Evolutionary conservation across 2,888 invertebrate genomes (phyloP).

Genomic region (Scaptomyza caliginosa): DNA sequence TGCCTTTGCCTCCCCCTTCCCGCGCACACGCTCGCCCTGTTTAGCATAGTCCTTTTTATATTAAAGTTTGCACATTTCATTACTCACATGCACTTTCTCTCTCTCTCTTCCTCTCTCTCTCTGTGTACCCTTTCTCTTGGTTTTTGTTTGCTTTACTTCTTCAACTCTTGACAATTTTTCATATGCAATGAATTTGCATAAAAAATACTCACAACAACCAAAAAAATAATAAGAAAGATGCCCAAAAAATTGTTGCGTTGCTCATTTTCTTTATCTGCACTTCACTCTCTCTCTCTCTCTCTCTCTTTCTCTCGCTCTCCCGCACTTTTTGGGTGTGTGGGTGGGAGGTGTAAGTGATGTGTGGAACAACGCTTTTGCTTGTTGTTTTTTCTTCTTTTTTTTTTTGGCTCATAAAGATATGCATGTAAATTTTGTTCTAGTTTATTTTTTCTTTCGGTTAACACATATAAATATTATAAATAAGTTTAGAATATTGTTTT

Average conservation of each 20-base stretch:
- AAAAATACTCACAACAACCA: conserved; percentile 39
- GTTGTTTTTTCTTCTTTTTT: conserved; percentile 51
- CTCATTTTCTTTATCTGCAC: conserved; percentile 48
- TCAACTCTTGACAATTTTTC: conserved; percentile 61
- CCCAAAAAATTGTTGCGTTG: conserved; percentile 73
- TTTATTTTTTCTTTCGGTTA: conserved; percentile 37
- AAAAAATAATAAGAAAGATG: conserved; percentile 37
- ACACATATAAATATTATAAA: not conserved
- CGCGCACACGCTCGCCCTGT: not conserved
- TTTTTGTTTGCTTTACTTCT: conserved; percentile 12
- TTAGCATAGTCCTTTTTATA: conserved; percentile 62
- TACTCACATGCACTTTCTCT: conserved; percentile 45
- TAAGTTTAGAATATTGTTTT: conserved; percentile 8
- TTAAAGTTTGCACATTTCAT: conserved; percentile 75
- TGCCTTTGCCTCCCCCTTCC: not conserved
- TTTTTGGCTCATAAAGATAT: conserved; percentile 57
- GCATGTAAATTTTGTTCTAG: conserved; percentile 69
- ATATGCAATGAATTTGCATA: conserved; percentile 77
- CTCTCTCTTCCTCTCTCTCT: not conserved
- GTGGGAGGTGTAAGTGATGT: not conserved
- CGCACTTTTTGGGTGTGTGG: not conserved
- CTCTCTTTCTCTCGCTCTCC: not conserved
- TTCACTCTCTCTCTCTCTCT: not conserved
- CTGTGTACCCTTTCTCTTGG: not conserved
- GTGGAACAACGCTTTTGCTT: conserved; percentile 21